These are phyloP conservation scores for Podocnemis expansa DNA, from an alignment of 2,113 vertebrate genomes.

Conservation along the genomic window DNA sequence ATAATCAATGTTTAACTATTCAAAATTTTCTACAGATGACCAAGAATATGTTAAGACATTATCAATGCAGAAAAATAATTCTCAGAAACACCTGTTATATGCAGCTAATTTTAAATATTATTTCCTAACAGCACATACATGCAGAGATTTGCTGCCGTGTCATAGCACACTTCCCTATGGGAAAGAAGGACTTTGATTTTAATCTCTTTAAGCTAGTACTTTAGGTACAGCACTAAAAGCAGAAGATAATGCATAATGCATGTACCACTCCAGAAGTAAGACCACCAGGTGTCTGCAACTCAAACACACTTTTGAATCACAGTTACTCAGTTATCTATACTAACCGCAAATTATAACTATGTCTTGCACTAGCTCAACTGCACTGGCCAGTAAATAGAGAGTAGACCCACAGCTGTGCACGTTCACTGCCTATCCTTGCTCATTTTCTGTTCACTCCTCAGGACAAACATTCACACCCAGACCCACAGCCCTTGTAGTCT, in stretches of 20 bases:
- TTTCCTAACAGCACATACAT: not conserved
- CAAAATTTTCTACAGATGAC: not conserved
- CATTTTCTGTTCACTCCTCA: not conserved
- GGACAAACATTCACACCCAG: not conserved
- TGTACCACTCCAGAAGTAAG: rapidly evolving
- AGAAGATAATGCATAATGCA: rapidly evolving
- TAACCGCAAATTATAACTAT: not conserved
- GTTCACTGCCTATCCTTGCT: not conserved
- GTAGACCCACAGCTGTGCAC: rapidly evolving
- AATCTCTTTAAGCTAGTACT: not conserved
- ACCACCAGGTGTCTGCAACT: not conserved
- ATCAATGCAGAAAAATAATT: not conserved
- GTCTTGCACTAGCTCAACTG: not conserved
- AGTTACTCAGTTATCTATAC: not conserved
- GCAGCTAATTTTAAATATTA: not conserved
- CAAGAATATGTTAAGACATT: not conserved
- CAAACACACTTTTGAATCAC: not conserved
- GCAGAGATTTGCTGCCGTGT: not conserved
- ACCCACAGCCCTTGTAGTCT: not conserved
- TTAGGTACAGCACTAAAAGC: not conserved
- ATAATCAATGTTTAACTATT: not conserved
- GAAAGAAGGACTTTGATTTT: not conserved
- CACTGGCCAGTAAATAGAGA: rapidly evolving
- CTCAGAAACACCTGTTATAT: not conserved
- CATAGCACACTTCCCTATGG: not conserved